A percentile compares a stretch with the other conserved stretches of the same genome.
These are phyloP conservation scores for Oreortyx pictus DNA, from an alignment of 2,797 vertebrate species.

Conservation along the genomic window DNA sequence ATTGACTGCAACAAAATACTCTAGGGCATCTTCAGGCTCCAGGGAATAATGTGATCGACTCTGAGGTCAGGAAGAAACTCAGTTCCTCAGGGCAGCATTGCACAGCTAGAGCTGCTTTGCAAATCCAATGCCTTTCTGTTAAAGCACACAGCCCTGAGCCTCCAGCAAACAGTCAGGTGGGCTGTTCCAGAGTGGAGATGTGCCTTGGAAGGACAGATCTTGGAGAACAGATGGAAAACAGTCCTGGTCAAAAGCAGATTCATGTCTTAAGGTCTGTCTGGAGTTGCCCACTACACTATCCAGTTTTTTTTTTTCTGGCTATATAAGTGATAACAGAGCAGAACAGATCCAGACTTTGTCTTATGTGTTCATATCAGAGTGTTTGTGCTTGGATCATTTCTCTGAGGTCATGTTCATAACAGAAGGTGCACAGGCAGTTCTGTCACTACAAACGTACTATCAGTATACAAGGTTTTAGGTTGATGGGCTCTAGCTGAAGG, in stretches of 20 bases:
- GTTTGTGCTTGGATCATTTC: not conserved
- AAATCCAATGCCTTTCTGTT: not conserved
- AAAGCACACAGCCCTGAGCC: not conserved
- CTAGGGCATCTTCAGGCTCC: not conserved
- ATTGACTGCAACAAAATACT: not conserved
- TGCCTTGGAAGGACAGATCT: not conserved
- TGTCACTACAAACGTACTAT: not conserved
- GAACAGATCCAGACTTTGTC: not conserved
- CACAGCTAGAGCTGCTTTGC: not conserved
- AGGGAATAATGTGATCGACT: not conserved
- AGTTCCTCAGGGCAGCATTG: not conserved
- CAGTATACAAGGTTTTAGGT: not conserved
- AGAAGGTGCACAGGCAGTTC: not conserved
- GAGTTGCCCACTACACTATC: not conserved
- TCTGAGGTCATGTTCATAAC: not conserved
- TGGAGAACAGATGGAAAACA: not conserved
- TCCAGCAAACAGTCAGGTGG: not conserved
- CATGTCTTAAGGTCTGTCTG: not conserved
- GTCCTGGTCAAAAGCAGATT: not conserved
- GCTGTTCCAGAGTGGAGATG: not conserved
- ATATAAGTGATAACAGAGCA: not conserved
- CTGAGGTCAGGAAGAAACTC: not conserved
- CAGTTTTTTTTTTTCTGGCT: not conserved
- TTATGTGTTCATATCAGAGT: fast-evolving
- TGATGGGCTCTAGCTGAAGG: not conserved